phyloP scores from a whole-genome alignment of 2,797 vertebrate genomes.

The Leptodactylus fallax region DNA sequence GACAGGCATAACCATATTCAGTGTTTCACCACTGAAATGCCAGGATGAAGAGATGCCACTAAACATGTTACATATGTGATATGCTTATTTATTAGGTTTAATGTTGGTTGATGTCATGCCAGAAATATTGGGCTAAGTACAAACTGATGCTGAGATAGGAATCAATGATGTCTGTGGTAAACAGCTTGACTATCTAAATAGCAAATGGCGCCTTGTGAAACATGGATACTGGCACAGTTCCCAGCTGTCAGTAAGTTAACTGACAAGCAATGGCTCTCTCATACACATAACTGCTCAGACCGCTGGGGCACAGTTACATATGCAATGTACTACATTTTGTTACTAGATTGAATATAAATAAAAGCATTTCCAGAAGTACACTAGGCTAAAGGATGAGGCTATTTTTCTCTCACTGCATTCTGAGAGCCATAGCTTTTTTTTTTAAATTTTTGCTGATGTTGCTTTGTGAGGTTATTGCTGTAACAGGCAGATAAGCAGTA shows the following conservation, averaged over 20 bases:
- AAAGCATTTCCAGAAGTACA: no score
- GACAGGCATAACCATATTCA: not conserved
- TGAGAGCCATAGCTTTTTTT: no score
- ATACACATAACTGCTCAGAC: no score
- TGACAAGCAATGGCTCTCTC: no score
- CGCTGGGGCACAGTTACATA: no score
- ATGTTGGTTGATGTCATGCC: not conserved
- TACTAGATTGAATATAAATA: no score
- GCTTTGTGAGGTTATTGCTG: no score
- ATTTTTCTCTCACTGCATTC: no score
- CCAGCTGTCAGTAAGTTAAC: not conserved
- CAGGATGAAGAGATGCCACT: not conserved
- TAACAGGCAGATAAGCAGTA: no score
- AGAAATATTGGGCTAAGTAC: not conserved
- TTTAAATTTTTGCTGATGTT: no score
- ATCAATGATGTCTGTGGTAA: not conserved
- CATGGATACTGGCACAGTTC: not conserved
- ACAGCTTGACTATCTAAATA: conserved; percentile 3
- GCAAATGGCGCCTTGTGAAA: not conserved
- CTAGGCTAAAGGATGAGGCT: no score
- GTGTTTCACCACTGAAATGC: not conserved
- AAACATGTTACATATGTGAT: not conserved
- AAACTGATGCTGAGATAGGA: not conserved
- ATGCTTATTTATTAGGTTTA: not conserved
- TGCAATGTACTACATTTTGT: no score